These are phyloP conservation scores for Zaprionus lineosus DNA, from an alignment of 2,888 invertebrate species.

Conservation along the genomic window DNA sequence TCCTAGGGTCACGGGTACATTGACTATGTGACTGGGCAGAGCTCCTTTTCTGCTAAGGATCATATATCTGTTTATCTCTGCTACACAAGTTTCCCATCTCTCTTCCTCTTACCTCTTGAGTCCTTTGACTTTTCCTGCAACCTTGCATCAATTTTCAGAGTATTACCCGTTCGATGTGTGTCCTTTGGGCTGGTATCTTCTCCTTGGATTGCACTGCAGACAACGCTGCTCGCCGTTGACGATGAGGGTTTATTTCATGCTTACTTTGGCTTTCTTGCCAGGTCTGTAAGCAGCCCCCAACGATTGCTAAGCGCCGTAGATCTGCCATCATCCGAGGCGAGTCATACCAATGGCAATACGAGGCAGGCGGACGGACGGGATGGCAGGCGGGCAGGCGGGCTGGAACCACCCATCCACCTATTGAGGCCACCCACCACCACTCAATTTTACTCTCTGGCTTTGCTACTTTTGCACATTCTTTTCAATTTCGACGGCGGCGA, in stretches of 20 bases:
- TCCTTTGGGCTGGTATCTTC: not conserved
- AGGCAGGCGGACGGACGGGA: conserved; percentile 4
- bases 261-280: conserved; percentile 72
- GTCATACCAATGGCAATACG: conserved; percentile 6
- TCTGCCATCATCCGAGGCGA: conserved; percentile 32
- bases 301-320: conserved; percentile 27
- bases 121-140: not conserved
- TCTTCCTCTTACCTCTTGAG: too few relatives aligned
- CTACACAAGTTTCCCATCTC: too few relatives aligned
- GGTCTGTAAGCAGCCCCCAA: conserved; percentile 38
- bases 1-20: not conserved
- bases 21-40: too few relatives aligned
- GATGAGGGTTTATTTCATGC: conserved; percentile 74
- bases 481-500: conserved; percentile 69
- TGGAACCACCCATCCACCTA: conserved; percentile 21
- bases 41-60: too few relatives aligned
- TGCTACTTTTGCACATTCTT: conserved; percentile 79
- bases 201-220: conserved; percentile 49
- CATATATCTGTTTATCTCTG: too few relatives aligned
- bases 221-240: conserved; percentile 55
- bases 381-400: too few relatives aligned
- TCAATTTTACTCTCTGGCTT: conserved; percentile 39
- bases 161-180: conserved; percentile 15
- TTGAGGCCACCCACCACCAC: conserved; percentile 17
- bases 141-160: conserved; percentile 11